Conservation (phyloP, 2,113 vertebrate species). For the Polypterus bichir region DNA sequence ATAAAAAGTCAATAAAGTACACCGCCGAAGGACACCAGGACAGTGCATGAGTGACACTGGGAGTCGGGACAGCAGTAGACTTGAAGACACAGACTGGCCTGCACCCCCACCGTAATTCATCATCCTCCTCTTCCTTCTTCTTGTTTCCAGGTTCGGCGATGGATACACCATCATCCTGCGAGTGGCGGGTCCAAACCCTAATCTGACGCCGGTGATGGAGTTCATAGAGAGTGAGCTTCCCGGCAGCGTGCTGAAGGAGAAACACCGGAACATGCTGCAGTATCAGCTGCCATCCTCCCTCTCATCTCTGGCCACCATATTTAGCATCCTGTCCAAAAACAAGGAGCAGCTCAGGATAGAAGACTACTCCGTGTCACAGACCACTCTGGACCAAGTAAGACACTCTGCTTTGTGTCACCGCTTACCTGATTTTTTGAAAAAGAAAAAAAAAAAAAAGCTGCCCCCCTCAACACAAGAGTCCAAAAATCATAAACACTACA, state of each 20-base stretch:
- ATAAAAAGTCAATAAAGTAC: too few species aligned
- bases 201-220: constrained; percentile 78
- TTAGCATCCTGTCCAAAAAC: constrained; percentile 80
- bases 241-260: constrained; percentile 85
- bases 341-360: constrained; percentile 81
- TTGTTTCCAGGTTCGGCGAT: constrained; percentile 77
- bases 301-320: constrained; percentile 81
- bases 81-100: too few species aligned
- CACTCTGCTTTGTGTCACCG: not conserved
- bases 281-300: constrained; percentile 85
- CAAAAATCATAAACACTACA: too few species aligned
- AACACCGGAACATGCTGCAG: constrained; percentile 88
- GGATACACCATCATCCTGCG: constrained; percentile 91
- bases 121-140: not conserved
- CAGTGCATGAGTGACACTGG: too few species aligned
- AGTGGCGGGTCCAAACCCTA: constrained; percentile 71
- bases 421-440: not conserved
- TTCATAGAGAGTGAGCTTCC: constrained; percentile 83
- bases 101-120: too few species aligned
- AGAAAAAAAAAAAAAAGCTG: too few species aligned
- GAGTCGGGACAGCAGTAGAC: too few species aligned
- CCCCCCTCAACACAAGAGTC: too few species aligned
- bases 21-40: too few species aligned
- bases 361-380: constrained; percentile 95
- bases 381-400: constrained; percentile 95